These are phyloP conservation scores for Zeugodacus cucurbitae DNA, from an alignment of 1,140 invertebrate genomes.

Conservation along the genomic window DNA sequence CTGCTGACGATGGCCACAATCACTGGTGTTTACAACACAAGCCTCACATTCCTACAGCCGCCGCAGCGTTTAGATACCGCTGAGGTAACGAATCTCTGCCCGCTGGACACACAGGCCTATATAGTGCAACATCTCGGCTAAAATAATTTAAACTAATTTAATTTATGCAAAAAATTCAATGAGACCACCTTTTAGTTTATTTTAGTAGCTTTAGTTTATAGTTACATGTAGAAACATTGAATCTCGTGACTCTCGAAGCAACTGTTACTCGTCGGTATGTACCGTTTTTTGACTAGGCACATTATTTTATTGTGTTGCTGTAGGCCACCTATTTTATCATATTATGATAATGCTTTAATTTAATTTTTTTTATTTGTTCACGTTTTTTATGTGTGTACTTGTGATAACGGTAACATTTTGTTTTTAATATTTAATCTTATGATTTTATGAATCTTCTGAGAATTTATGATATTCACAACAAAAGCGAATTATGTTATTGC, in stretches of 20 bases:
- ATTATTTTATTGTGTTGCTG: neutral
- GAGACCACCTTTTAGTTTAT: neutral
- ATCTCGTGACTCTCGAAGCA: neutral
- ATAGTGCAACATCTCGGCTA: constrained; percentile 42
- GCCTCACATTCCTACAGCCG: constrained; percentile 57
- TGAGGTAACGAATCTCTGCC: constrained; percentile 49
- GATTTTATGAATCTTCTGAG: neutral
- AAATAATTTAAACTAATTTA: constrained; percentile 30
- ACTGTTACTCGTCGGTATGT: neutral
- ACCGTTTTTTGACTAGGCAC: neutral
- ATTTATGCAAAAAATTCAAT: neutral
- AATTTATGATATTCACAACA: neutral
- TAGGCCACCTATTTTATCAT: neutral
- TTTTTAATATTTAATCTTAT: neutral
- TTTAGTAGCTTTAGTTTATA: neutral
- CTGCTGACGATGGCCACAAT: constrained; percentile 35
- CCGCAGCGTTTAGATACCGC: constrained; percentile 44
- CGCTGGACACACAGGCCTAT: constrained; percentile 55
- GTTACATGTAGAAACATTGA: neutral
- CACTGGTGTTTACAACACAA: constrained; percentile 48
- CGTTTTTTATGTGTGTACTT: constrained; percentile 9
- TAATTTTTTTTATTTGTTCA: neutral
- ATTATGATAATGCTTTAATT: neutral
- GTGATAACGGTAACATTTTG: neutral
- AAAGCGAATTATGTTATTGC: neutral